These are phyloP conservation scores for Antedon mediterranea DNA, from an alignment of 53 echinoderm and acorn worm genomes.

Conservation along the genomic window DNA sequence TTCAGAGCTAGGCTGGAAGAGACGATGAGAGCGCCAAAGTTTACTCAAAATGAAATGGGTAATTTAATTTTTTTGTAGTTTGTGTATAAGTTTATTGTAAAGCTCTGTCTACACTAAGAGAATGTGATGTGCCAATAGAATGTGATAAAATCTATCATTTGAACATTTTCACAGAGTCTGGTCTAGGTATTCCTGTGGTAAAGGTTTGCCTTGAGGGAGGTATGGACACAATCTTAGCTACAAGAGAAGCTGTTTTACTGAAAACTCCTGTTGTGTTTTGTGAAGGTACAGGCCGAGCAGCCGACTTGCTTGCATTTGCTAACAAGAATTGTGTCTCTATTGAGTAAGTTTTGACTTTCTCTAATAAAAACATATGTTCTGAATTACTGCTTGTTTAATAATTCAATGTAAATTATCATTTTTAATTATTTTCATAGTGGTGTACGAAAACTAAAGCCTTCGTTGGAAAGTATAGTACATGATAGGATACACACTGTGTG, in stretches of 20 bases:
- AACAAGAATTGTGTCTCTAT: slow-evolving; percentile 30
- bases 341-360: slow-evolving; percentile 30
- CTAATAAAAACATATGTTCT: no score
- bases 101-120: no score
- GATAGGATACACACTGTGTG: neutral
- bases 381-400: no score
- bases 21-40: neutral
- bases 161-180: slow-evolving; percentile 42
- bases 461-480: neutral
- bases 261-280: slow-evolving; percentile 62
- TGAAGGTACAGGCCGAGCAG: slow-evolving; percentile 72
- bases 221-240: slow-evolving; percentile 33
- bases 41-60: neutral
- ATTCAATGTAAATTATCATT: no score
- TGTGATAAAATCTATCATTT: no score
- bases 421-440: neutral
- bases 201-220: slow-evolving; percentile 60
- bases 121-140: no score
- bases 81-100: neutral
- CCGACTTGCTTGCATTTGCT: slow-evolving; percentile 70
- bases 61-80: neutral
- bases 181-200: slow-evolving; percentile 67
- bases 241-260: slow-evolving; percentile 26
- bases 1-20: neutral
- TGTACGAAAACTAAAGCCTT: neutral